These are phyloP conservation scores for Gandaritis pyraliata DNA, from an alignment of 2,888 invertebrate species.

Conservation along the genomic window DNA sequence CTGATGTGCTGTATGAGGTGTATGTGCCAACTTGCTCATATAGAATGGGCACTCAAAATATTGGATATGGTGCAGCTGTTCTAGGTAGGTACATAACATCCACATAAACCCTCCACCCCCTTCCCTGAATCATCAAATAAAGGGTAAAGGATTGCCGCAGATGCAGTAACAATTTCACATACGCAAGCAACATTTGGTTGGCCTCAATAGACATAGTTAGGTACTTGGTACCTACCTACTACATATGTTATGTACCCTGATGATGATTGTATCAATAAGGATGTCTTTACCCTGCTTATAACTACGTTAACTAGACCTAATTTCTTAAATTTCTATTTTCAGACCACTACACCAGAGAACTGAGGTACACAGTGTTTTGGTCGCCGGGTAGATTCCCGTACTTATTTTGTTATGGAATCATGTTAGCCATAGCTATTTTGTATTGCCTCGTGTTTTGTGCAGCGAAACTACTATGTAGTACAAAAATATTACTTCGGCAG, in stretches of 20 bases:
- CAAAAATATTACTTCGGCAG: constrained; percentile 32
- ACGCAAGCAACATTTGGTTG: too few relatives aligned
- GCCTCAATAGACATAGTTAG: too few relatives aligned
- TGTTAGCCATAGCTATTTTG: constrained; percentile 49
- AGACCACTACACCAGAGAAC: constrained; percentile 84
- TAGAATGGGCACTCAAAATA: constrained; percentile 94
- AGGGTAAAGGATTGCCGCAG: too few relatives aligned
- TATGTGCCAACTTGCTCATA: constrained; percentile 98
- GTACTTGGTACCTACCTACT: too few relatives aligned
- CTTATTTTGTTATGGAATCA: constrained; percentile 81
- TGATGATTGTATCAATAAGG: too few relatives aligned
- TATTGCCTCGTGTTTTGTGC: constrained; percentile 51
- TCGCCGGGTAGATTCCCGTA: constrained; percentile 88
- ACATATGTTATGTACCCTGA: too few relatives aligned
- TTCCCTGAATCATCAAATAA: too few relatives aligned
- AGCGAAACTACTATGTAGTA: constrained; percentile 38
- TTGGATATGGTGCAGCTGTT: constrained; percentile 94
- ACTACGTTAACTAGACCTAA: too few relatives aligned
- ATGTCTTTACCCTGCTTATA: too few relatives aligned
- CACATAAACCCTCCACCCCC: too few relatives aligned
- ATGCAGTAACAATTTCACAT: too few relatives aligned
- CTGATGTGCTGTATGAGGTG: constrained; percentile 87
- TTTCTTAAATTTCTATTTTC: constrained; percentile 34
- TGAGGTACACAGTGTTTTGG: constrained; percentile 91
- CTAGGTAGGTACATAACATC: constrained; percentile 83